Percentiles rank a stretch among this genome's conserved stretches.
These are phyloP conservation scores for Sterrhoptilus dennistouni DNA, from an alignment of 2,113 vertebrate genomes.

Conservation along the genomic window DNA sequence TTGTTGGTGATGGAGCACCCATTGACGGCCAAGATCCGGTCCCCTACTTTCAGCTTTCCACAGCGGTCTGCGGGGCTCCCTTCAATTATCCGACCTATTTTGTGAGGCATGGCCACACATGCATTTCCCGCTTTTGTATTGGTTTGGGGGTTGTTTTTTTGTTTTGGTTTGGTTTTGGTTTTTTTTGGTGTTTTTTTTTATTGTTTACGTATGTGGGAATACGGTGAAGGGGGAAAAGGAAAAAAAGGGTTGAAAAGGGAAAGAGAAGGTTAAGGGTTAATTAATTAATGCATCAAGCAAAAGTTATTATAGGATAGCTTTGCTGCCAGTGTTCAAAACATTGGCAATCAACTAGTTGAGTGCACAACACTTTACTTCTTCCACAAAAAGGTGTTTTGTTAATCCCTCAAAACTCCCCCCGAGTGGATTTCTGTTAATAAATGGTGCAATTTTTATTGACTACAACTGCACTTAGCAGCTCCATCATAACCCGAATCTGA, in stretches of 20 bases:
- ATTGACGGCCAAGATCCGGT: slow-evolving; percentile 98
- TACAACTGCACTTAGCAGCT: slow-evolving; percentile 22
- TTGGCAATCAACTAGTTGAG: slow-evolving; percentile 65
- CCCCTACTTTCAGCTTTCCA: slow-evolving; percentile 98
- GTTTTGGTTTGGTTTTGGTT: not conserved
- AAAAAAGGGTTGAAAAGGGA: slow-evolving; percentile 86
- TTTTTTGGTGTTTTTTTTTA: not conserved
- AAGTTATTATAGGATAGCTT: slow-evolving; percentile 83
- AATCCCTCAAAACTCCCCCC: not conserved
- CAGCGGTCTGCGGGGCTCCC: slow-evolving; percentile 98
- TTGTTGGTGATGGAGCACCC: slow-evolving; percentile 99
- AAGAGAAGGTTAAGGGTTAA: slow-evolving; percentile 89
- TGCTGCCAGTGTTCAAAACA: slow-evolving; percentile 77
- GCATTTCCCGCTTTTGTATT: slow-evolving; percentile 96
- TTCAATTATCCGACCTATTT: slow-evolving; percentile 99
- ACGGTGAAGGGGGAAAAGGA: slow-evolving; percentile 76
- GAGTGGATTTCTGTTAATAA: not conserved
- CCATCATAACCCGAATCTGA: not conserved
- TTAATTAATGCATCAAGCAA: slow-evolving; percentile 85
- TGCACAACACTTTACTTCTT: not conserved
- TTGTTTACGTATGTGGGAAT: slow-evolving; percentile 69
- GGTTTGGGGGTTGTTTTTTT: slow-evolving; percentile 57
- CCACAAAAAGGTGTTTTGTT: not conserved
- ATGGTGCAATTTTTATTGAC: not conserved
- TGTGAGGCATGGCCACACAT: slow-evolving; percentile 99